These are phyloP conservation scores for Cladopsammia gracilis DNA, from an alignment of 64 coral and sea anemone species.

Conservation along the genomic window DNA sequence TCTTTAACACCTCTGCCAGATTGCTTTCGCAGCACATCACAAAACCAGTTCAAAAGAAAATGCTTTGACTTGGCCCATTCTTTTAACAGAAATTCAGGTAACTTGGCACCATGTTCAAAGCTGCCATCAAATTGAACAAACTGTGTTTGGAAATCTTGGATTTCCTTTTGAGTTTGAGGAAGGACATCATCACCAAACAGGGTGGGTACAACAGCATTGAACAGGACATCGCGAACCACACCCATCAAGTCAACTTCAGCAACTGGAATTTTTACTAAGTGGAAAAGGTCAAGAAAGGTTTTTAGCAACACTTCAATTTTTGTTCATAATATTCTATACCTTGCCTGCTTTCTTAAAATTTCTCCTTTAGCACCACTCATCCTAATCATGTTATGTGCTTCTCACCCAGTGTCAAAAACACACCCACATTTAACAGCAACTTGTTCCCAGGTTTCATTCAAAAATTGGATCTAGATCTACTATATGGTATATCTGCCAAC, in stretches of 20 bases:
- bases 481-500: too few relatives aligned
- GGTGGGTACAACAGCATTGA: constrained; percentile 35
- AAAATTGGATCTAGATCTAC: too few relatives aligned
- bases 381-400: too few relatives aligned
- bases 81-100: constrained; percentile 61
- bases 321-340: too few relatives aligned
- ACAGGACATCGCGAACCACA: constrained; percentile 46
- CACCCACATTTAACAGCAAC: too few relatives aligned
- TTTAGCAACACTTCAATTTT: neutral
- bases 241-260: constrained; percentile 49
- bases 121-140: constrained; percentile 65
- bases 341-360: too few relatives aligned
- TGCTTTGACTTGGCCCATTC: constrained; percentile 71
- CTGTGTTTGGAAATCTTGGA: constrained; percentile 53
- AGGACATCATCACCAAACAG: constrained; percentile 53
- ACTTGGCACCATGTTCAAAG: constrained; percentile 70
- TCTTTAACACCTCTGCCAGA: neutral
- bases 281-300: neutral
- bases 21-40: constrained; percentile 8
- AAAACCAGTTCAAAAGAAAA: constrained; percentile 41
- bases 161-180: constrained; percentile 39
- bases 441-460: too few relatives aligned
- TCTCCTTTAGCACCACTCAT: too few relatives aligned
- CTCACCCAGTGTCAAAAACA: too few relatives aligned
- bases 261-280: neutral